Evolutionary conservation across 2,888 invertebrate genomes (phyloP).

Genomic region (Netelia inedita): DNA sequence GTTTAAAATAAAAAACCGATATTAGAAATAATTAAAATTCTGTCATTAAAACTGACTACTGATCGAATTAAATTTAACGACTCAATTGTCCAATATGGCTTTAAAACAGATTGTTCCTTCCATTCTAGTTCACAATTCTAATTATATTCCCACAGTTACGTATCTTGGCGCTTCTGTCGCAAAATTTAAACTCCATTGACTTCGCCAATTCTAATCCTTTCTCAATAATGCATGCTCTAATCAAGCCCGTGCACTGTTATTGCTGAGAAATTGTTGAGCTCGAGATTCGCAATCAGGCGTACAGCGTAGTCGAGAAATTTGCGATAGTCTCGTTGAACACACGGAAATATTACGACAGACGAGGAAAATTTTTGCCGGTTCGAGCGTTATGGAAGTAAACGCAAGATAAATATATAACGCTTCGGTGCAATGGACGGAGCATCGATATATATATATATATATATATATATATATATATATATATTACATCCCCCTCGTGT

Average conservation of each 20-base stretch:
- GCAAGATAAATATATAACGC: conserved; percentile 35
- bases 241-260: neutral
- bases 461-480: conserved; percentile 1
- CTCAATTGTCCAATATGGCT: no score
- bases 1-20: no score
- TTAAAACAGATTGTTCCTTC: no score
- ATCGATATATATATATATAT: conserved; percentile 6
- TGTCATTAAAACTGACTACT: no score
- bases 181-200: no score
- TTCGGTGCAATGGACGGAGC: conserved; percentile 18
- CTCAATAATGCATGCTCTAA: no score
- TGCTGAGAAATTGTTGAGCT: conserved; percentile 4
- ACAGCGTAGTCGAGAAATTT: conserved; percentile 4
- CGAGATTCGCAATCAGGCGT: neutral
- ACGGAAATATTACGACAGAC: conserved; percentile 46
- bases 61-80: no score
- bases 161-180: no score
- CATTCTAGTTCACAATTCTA: no score
- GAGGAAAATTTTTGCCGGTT: conserved; percentile 1
- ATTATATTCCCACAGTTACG: no score
- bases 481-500: neutral
- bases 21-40: no score
- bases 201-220: no score
- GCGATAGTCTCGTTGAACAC: conserved; percentile 11
- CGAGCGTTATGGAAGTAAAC: conserved; percentile 4